Evolutionary conservation across 2,797 vertebrate species (phyloP).

Genomic region (Gadopsis marmoratus): DNA sequence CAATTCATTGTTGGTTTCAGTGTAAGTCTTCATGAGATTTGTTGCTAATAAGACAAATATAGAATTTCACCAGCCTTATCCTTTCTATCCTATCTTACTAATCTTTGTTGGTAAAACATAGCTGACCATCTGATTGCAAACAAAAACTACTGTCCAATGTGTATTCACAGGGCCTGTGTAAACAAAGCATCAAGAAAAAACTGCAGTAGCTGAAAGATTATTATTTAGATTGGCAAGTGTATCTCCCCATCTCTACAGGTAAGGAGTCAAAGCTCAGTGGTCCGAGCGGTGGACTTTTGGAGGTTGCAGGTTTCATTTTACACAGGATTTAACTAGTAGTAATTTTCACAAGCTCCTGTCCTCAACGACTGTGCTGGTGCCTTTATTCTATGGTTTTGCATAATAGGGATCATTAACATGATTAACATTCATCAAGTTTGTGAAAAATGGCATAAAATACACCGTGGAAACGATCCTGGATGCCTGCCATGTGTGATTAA

Average conservation of each 20-base stretch:
- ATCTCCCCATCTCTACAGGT: slow-evolving; percentile 2
- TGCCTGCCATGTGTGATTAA: slow-evolving; percentile 50
- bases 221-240: neutral
- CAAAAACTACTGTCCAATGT: neutral
- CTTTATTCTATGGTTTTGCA: slow-evolving; percentile 23
- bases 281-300: neutral
- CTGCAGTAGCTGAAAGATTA: neutral
- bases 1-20: neutral
- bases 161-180: neutral
- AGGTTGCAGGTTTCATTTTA: slow-evolving; percentile 6
- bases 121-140: neutral
- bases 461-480: slow-evolving; percentile 41
- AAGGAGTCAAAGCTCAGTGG: slow-evolving; percentile 8
- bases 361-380: neutral
- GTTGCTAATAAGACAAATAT: neutral
- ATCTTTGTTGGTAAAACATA: slow-evolving; percentile 6
- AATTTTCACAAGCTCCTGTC: neutral
- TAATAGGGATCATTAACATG: slow-evolving; percentile 25
- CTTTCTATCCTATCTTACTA: neutral
- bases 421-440: slow-evolving; percentile 45
- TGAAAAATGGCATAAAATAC: slow-evolving; percentile 45
- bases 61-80: neutral
- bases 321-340: neutral
- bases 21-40: neutral
- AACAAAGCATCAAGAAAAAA: neutral